Base-by-base conservation (phyloP, 2,113 vertebrate genomes). In the Phrynosoma blainvillii region DNA sequence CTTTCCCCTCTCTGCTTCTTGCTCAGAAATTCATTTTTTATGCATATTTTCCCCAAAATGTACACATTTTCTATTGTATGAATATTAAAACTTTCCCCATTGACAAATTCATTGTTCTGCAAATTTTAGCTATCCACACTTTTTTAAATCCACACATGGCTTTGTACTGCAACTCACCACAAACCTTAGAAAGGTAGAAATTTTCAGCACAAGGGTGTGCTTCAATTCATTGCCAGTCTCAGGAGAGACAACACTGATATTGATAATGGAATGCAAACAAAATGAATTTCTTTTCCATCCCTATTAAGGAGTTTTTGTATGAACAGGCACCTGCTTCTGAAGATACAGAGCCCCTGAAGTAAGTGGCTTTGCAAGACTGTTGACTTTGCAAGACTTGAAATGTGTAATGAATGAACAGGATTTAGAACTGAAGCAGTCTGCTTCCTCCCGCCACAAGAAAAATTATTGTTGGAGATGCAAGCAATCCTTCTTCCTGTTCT, bases 341-440 rank as follows among this genome's bases (percentile, higher is more conserved):
- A 77, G 59, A 82, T 82, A 54, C 73, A 65, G 66, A 66, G 30
- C 12, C 56, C 36, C 9, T 65, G 73, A 47, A 76, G 9, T 54
- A 82, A n/a, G 42, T 54, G 36, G 71, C n/a, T n/a, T n/a, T n/a
- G n/a, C n/a, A n/a, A 23, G 5, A 79, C 56, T n/a, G 40, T 75
- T 87, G 40, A 87, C 36, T 80, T 84, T 73, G 20, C 47, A 80
- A 87, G 54, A 32, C 36, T 82, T 88, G 56, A 83, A 82, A 68
- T 47, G 40, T n/a, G 42, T 76, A 87, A 87, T 25, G 23, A 87
- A 82, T n/a, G 79, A 84, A 62, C 42, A 86, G 1, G 81, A 40
- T 86, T 86, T 36, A 23, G 10, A 74, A 84, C 8, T 32, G 25
- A 9, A 4, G 68, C 54, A 18, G 1, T 20, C 65, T 88, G 25